Base-by-base conservation (phyloP, 2,797 vertebrate genomes). In the Ctenochaetus hawaiiensis region DNA sequence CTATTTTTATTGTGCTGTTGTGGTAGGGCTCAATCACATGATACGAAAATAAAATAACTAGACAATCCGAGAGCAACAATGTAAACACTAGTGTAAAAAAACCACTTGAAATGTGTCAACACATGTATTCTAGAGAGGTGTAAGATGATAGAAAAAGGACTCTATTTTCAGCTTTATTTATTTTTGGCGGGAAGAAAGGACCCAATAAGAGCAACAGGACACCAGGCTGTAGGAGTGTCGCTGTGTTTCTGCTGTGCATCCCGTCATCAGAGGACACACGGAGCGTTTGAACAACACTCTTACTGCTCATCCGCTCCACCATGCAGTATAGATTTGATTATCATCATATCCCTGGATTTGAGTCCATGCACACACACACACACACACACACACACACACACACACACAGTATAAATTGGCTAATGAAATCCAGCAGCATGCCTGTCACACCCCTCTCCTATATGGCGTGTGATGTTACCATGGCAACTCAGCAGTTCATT, bases 341-440 rank as follows among this genome's bases (percentile, higher is more conserved):
- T 66, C 22, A 62, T 75, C 56, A 77, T 88, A 80, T 78, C 60
- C 70, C 67, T n/a, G 0, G 70, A 72, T 58, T 63, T 30, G 23
- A 58, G 37, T 43, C 23, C 57, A 56, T 47, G n/a, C 26, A 26
- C 26, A 26, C 26, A 26, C 26, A 26, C 26, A 26, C 30, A 34
- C 30, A 34, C 30, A 34, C 30, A 34, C 80, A 72, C 26, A 45
- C 71, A 13, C 43, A 13, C 37, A 43, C 49, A 77, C 53, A 56
- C 41, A 9, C 8, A 43, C 62, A 41, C n/a, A 9, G 57, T 23
- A 68, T 78, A 80, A 80, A 81, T 72, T 80, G 70, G 66, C 62
- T 72, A 59, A 87, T 83, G 61, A 85, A 88, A 91, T 91, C 91
- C 88, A 71, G 82, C 22, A 80, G 75, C 84, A 84, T 78, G 84